A percentile compares a stretch with the other conserved stretches of the same genome.
Evolutionary conservation across 2,888 invertebrate species (phyloP).

Genomic region (Zelleria hepariella): DNA sequence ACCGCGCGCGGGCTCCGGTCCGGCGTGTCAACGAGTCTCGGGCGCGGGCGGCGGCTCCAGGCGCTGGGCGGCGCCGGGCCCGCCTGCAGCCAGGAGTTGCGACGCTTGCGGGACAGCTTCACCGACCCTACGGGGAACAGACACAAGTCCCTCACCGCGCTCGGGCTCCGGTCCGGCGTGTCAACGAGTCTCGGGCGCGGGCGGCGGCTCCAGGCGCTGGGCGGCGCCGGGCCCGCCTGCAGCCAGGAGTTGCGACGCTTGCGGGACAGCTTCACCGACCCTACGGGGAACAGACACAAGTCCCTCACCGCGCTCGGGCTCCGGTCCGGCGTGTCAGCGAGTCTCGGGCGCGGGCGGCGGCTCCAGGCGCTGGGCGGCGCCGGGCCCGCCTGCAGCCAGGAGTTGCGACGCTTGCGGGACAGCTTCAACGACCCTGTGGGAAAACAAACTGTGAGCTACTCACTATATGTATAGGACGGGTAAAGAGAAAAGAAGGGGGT

Average conservation of each 20-base stretch:
- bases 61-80: neutral
- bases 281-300: neutral
- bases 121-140: neutral
- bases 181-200: no score
- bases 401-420: neutral
- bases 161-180: no score
- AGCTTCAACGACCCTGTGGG: neutral
- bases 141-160: no score
- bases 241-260: neutral
- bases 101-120: neutral
- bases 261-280: neutral
- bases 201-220: neutral
- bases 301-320: no score
- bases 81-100: neutral
- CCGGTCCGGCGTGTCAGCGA: no score
- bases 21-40: neutral
- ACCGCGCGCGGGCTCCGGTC: no score
- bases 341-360: no score
- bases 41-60: neutral
- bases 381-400: neutral
- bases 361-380: neutral
- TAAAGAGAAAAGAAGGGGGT: no score
- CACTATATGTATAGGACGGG: no score
- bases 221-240: neutral
- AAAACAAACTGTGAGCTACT: no score